These are phyloP conservation scores for Pseudoips prasinana DNA, from an alignment of 2,888 invertebrate species.

Conservation along the genomic window DNA sequence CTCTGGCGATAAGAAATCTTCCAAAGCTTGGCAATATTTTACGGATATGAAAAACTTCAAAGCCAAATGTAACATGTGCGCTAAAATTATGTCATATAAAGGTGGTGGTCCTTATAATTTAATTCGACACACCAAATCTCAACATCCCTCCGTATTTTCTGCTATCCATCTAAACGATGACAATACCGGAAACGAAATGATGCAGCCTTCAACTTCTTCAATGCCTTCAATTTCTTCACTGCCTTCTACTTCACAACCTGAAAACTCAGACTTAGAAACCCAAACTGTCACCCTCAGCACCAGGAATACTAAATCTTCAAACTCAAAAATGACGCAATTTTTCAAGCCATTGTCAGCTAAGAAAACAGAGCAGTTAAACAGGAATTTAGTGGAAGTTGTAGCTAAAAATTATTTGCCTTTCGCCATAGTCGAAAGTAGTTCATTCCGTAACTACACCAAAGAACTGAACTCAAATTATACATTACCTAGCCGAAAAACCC, in stretches of 20 bases:
- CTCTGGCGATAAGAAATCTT: not conserved
- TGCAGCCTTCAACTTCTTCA: not conserved
- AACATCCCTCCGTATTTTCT: conserved; percentile 1
- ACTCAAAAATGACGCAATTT: not conserved
- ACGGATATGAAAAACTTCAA: conserved; percentile 1
- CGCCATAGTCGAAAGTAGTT: not conserved
- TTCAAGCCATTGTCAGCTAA: conserved; percentile 1
- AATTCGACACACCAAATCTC: conserved; percentile 1
- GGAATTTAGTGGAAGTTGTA: not conserved
- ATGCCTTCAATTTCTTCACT: not conserved
- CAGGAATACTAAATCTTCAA: not conserved
- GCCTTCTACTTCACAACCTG: not conserved
- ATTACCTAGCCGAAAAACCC: conserved; percentile 1
- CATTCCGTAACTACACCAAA: not conserved
- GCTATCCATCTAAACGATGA: not conserved
- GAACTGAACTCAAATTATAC: not conserved
- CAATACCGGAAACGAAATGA: not conserved
- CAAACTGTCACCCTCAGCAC: not conserved
- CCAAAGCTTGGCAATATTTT: conserved; percentile 3
- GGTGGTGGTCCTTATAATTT: conserved; percentile 3
- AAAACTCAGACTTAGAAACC: not conserved
- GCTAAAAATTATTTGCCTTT: conserved; percentile 3
- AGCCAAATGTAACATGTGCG: conserved; percentile 3
- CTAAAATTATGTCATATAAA: conserved; percentile 1
- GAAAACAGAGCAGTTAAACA: not conserved